These are phyloP conservation scores for Phaenicophaeus curvirostris DNA, from an alignment of 2,797 vertebrate species.

Conservation along the genomic window DNA sequence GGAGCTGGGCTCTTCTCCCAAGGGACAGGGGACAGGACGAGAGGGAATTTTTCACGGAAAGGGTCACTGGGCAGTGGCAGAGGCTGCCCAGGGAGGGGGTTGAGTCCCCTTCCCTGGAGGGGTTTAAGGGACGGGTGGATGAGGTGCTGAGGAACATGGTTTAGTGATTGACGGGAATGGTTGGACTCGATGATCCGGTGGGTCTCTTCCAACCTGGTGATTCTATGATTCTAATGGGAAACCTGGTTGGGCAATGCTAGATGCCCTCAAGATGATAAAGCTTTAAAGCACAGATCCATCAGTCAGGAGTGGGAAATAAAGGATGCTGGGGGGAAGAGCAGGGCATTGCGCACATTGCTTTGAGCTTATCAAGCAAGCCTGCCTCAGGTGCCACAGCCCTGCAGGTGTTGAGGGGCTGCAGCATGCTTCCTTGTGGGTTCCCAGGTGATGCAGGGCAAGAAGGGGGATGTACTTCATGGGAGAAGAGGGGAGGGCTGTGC, in stretches of 20 bases:
- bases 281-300: background rate
- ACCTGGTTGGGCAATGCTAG: background rate
- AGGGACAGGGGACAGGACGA: too few relatives aligned
- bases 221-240: background rate
- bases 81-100: too few relatives aligned
- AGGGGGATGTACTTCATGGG: background rate
- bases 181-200: too few relatives aligned
- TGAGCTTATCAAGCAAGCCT: too few relatives aligned
- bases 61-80: too few relatives aligned
- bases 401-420: background rate
- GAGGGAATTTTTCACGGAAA: too few relatives aligned
- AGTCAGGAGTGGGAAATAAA: background rate
- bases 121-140: too few relatives aligned
- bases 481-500: background rate
- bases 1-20: too few relatives aligned
- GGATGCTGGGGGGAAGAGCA: background rate
- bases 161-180: too few relatives aligned
- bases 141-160: too few relatives aligned
- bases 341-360: background rate
- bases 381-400: rapidly evolving
- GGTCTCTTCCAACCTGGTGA: too few relatives aligned
- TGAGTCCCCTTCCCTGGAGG: too few relatives aligned
- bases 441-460: background rate
- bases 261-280: background rate
- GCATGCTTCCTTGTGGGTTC: background rate